Base-by-base conservation (phyloP, 2,888 invertebrate genomes). In the Watsonalla cultraria region DNA sequence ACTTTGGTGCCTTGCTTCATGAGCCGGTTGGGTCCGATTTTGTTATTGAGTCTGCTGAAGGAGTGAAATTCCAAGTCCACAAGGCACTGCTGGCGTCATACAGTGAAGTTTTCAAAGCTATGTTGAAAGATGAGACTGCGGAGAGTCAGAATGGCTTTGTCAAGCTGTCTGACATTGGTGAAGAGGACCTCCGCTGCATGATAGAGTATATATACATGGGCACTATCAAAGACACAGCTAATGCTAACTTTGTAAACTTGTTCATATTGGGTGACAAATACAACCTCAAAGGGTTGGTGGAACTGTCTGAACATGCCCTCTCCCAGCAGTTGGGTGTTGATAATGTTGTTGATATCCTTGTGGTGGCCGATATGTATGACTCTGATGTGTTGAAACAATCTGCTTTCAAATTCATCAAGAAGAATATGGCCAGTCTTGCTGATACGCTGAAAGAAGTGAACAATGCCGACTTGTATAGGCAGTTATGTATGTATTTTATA, bases 61-160 rank as follows among this genome's bases (percentile, higher is more conserved):
- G 86, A 15, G 63, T 65, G 0, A 76, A 82, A 62, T 89, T 87
- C 54, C 58, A 73, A 54, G 84, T 87, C 7, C 90, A 90, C 60
- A 86, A 82, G 67, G 63, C 73, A 0, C 65, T 90, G 5, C 62
- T 90, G 5, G 73, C 76, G 46, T 76, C 78, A 0, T 80, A 83
- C 52, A 90, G 90, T 59, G 89, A 89, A 54, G 88, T 90, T 0
- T 90, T 90, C 58, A 86, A 84, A 60, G 90, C 90, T 8, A 90
- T 90, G 90, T 69, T 90, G 0, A 86, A 84, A 59, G 84, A 81
- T 45, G 88, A 88, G 35, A 90, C 86, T 0, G 86, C 84, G 0
- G 90, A 90, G 59, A 84, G 84, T 56, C 80, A 82, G 60, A 87
- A 82, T 52, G 80, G 74, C 51, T 78, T 66, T 60, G 85, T 90